Conservation (phyloP, 2,797 vertebrate species). For the Oreortyx pictus region DNA sequence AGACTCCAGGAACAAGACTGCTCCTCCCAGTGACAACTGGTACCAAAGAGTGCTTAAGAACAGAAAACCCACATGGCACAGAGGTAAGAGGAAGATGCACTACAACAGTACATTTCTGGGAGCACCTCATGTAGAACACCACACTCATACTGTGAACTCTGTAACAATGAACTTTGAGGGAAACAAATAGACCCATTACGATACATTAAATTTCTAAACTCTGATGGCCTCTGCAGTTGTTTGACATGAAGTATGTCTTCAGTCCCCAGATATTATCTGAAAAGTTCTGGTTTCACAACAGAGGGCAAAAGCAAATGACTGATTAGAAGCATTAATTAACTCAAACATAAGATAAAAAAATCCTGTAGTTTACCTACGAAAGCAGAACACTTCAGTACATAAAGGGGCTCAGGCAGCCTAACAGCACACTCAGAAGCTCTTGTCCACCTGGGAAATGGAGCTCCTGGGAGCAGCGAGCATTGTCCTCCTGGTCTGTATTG, state of each 20-base stretch:
- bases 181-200: no score
- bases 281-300: not conserved
- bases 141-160: no score
- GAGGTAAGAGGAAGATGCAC: no score
- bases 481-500: slow-evolving; percentile 36
- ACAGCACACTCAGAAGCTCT: not conserved
- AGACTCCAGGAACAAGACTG: no score
- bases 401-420: not conserved
- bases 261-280: not conserved
- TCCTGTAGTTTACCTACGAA: not conserved
- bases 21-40: no score
- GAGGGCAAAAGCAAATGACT: not conserved
- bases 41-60: no score
- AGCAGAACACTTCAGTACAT: not conserved
- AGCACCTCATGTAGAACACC: no score
- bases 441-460: not conserved
- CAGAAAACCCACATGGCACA: no score
- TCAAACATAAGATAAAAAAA: not conserved
- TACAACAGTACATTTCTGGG: no score
- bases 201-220: no score
- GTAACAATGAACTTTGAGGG: no score
- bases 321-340: not conserved
- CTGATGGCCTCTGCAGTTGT: no score
- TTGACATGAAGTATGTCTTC: not conserved
- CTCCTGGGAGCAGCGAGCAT: slow-evolving; percentile 11